phyloP scores from a whole-genome alignment of 2,888 invertebrate species.

The Meiosimyza platycephala region DNA sequence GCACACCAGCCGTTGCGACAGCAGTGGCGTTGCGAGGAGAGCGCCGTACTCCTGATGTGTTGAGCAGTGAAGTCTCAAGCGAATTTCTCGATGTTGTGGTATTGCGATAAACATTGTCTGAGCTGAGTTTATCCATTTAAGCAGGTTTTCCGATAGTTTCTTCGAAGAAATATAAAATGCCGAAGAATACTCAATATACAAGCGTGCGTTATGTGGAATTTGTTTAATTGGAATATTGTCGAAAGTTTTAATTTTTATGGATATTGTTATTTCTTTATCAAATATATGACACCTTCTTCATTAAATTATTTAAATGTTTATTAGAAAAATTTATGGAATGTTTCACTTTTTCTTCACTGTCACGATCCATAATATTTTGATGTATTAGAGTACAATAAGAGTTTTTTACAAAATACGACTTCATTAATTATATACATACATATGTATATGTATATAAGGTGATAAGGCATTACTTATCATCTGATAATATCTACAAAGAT shows the following conservation, averaged over 20 bases:
- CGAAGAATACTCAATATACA: no score
- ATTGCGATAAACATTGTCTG: constrained; percentile 15
- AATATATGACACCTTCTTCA: neutral
- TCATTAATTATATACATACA: neutral
- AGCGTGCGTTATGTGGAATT: no score
- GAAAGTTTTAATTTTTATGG: neutral
- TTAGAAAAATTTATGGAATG: neutral
- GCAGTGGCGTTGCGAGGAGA: constrained; percentile 49
- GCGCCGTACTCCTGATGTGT: constrained; percentile 34
- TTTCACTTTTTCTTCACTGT: neutral
- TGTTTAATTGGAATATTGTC: no score
- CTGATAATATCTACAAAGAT: constrained; percentile 22
- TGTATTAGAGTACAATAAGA: neutral
- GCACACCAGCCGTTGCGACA: constrained; percentile 62
- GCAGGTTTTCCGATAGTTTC: neutral
- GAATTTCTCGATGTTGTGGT: constrained; percentile 30
- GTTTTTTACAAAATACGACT: neutral
- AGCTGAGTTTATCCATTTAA: constrained; percentile 24
- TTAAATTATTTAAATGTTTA: neutral
- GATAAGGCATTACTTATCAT: constrained; percentile 26
- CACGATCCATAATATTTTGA: constrained; percentile 10
- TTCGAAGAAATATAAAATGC: no score
- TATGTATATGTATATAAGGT: neutral
- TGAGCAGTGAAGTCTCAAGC: constrained; percentile 40
- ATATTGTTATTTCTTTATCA: neutral